phyloP scores from a whole-genome alignment of 2,113 vertebrate genomes.

The Aphyosemion australe region DNA sequence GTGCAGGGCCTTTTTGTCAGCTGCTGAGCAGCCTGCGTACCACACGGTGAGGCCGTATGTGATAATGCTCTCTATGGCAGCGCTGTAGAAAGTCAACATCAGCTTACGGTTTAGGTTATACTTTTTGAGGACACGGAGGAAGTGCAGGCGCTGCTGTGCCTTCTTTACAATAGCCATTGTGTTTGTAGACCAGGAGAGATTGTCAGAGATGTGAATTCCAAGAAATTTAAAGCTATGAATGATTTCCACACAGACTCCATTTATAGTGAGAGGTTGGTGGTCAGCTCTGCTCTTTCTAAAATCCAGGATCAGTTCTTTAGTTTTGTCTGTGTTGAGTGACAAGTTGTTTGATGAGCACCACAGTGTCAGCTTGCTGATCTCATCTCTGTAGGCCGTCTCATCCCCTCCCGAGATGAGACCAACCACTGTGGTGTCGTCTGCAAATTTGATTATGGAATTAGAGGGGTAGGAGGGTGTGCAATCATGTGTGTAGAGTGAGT shows the following conservation, averaged over 20 bases:
- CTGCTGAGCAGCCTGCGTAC: too few relatives aligned
- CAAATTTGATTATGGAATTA: neutral
- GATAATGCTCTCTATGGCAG: too few relatives aligned
- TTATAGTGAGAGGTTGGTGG: neutral
- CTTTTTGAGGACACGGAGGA: too few relatives aligned
- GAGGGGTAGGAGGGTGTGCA: neutral
- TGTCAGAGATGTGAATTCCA: too few relatives aligned
- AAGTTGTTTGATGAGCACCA: neutral
- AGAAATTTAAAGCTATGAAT: too few relatives aligned
- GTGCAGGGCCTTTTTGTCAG: too few relatives aligned
- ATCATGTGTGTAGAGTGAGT: neutral
- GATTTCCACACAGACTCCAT: neutral
- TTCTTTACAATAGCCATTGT: too few relatives aligned
- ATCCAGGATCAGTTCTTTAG: neutral
- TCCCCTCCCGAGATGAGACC: neutral
- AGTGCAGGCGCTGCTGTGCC: too few relatives aligned
- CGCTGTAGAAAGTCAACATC: too few relatives aligned
- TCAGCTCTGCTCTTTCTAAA: neutral
- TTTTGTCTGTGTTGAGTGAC: neutral
- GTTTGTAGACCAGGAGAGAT: too few relatives aligned
- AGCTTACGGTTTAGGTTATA: too few relatives aligned
- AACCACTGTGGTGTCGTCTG: neutral
- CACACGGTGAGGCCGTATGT: too few relatives aligned
- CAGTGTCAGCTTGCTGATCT: neutral
- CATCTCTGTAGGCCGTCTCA: neutral